A percentile compares a stretch with the other conserved stretches of the same genome.
These are phyloP conservation scores for Drosophila serrata DNA, from an alignment of 1,140 invertebrate species.

Conservation along the genomic window DNA sequence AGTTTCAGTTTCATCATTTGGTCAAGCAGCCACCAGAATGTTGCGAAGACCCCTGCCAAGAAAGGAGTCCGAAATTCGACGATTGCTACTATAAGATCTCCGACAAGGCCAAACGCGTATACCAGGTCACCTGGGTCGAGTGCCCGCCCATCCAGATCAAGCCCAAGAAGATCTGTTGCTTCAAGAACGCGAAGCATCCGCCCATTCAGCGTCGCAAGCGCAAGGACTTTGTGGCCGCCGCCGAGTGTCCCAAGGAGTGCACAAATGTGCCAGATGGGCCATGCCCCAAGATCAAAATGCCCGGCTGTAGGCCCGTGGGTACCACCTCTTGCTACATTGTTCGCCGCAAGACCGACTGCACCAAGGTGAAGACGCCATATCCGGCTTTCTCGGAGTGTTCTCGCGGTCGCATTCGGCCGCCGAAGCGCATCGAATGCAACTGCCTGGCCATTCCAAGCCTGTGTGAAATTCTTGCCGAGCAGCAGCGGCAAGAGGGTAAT, in stretches of 20 bases:
- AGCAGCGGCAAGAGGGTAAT: background rate
- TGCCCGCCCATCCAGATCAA: constrained; percentile 66
- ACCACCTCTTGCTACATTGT: constrained; percentile 11
- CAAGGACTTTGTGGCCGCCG: background rate
- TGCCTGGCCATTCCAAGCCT: constrained; percentile 13
- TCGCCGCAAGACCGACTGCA: constrained; percentile 10
- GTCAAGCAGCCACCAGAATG: background rate
- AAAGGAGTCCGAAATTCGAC: constrained; percentile 38
- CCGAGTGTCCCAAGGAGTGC: background rate
- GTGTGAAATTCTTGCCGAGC: constrained; percentile 8
- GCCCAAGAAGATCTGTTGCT: constrained; percentile 67
- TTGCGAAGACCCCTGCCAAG: background rate
- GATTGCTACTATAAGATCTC: constrained; percentile 59
- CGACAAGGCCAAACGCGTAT: constrained; percentile 61
- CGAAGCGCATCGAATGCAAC: constrained; percentile 36
- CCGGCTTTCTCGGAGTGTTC: constrained; percentile 63
- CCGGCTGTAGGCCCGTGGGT: constrained; percentile 46
- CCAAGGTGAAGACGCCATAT: constrained; percentile 55
- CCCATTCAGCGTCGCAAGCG: constrained; percentile 47
- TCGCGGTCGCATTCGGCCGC: background rate
- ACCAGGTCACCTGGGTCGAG: constrained; percentile 72
- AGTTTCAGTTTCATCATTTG: constrained; percentile 39
- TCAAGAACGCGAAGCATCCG: constrained; percentile 14
- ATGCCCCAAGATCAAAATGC: constrained; percentile 42
- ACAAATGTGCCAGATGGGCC: background rate